Base-by-base conservation (phyloP, 2,113 vertebrate genomes). In the Ia io region DNA sequence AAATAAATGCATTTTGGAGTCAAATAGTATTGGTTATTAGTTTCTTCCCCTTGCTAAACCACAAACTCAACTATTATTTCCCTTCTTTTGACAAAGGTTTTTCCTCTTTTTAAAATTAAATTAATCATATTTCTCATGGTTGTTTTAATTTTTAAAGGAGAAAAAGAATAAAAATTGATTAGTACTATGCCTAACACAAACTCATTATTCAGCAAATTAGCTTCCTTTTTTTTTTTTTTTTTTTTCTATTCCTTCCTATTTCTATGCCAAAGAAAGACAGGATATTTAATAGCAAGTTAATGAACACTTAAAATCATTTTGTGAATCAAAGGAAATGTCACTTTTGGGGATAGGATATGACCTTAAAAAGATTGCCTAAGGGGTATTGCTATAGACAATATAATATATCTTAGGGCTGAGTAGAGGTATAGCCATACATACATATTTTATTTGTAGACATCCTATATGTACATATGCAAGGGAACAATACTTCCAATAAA, bases 21-120 rank as follows among this genome's bases (percentile, higher is more conserved):
- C 47, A 90, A 40, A 32, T 32, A 28, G 2, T 86, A 9, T 56
- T 91, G 11, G 8, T 37, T 82, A 40, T 77, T 90, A 42, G 37
- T 78, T 89, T 84, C 78, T 73, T 17, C n/a, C 28, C 74, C 25
- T 80, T 90, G 6, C 16, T 73, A 61, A 89, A 35, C 51, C 18
- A 51, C 70, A 69, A 53, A 59, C 12, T 73, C 79, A 78, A 0
- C 40, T 74, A 11, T 12, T 35, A 77, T 7, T 70, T 42, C 67
- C 1, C 17, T 63, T 83, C 35, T 35, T 16, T 83, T 6, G 2
- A 16, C 6, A 9, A 70, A 20, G 61, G 1, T 69, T 77, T 95
- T 88, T 84, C 35, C 25, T 95, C 47, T 95, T 70, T 85, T 22
- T 79, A 32, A 85, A 80, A 91, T 95, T 53, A 90, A 82, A 83